phyloP scores from a whole-genome alignment of 2,888 invertebrate genomes.

The Acanthacorydalis orientalis region DNA sequence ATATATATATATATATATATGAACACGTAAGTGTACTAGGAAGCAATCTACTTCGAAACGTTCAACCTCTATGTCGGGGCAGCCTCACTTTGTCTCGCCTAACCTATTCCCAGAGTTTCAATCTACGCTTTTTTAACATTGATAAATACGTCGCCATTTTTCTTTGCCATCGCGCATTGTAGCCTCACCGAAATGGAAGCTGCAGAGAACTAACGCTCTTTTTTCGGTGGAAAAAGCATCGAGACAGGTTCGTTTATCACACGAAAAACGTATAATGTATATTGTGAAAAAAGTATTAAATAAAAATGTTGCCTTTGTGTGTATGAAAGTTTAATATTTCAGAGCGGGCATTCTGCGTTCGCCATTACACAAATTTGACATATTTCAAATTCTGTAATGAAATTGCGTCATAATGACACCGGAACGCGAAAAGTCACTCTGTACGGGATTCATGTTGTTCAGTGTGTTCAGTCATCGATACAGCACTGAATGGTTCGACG shows the following conservation, averaged over 20 bases:
- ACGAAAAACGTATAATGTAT: slow-evolving; percentile 6
- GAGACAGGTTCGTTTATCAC: slow-evolving; percentile 8
- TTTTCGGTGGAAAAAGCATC: slow-evolving; percentile 6
- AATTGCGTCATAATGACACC: background rate
- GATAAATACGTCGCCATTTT: slow-evolving; percentile 37
- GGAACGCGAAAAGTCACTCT: no score
- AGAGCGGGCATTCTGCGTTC: background rate
- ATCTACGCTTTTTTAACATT: slow-evolving; percentile 27
- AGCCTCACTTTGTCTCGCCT: slow-evolving; percentile 5
- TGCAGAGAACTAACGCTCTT: slow-evolving; percentile 2
- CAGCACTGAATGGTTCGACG: no score
- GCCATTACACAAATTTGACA: background rate
- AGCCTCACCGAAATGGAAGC: slow-evolving; percentile 2
- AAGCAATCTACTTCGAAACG: no score
- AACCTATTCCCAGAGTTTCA: slow-evolving; percentile 22
- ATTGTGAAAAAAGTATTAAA: slow-evolving; percentile 3
- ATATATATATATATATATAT: background rate
- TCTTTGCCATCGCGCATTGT: slow-evolving; percentile 25
- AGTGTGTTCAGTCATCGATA: no score
- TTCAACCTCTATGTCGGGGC: no score
- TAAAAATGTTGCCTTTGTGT: slow-evolving; percentile 1
- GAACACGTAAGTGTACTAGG: background rate
- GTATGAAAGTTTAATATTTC: background rate
- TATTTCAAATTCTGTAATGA: background rate
- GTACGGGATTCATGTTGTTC: no score